Percentiles rank a stretch among this genome's conserved stretches.
phyloP scores from a whole-genome alignment of 2,797 vertebrate species.

The Eurystomus glaucurus region DNA sequence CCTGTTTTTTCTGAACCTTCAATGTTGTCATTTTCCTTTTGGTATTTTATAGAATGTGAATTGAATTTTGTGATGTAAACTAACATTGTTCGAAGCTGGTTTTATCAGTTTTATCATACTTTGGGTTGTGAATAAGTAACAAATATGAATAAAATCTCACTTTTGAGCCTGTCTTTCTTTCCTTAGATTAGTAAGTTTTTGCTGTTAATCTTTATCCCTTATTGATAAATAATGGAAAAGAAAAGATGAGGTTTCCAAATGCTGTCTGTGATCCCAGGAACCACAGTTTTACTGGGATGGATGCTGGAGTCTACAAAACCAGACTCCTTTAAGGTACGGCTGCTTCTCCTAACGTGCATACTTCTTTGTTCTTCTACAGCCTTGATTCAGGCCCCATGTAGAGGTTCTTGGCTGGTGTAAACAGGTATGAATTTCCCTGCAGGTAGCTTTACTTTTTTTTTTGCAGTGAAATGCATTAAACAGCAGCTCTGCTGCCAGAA shows the following conservation, averaged over 20 bases:
- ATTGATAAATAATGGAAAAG: background rate
- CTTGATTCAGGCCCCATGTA: background rate
- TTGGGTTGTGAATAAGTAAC: slow-evolving; percentile 79
- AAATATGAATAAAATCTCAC: slow-evolving; percentile 83
- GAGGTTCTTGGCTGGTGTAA: background rate
- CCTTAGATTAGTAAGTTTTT: background rate
- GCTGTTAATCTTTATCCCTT: background rate
- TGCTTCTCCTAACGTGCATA: background rate
- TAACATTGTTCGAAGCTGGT: slow-evolving; percentile 70
- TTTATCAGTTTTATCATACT: slow-evolving; percentile 83
- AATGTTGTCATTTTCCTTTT: slow-evolving; percentile 74
- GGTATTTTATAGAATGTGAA: slow-evolving; percentile 78
- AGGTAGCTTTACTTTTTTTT: background rate
- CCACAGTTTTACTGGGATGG: background rate
- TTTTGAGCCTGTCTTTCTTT: slow-evolving; percentile 73
- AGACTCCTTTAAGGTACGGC: background rate
- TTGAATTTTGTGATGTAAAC: slow-evolving; percentile 77
- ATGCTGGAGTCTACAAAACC: background rate
- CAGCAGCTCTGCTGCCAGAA: background rate
- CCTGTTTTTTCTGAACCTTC: slow-evolving; percentile 67
- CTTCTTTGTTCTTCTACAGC: background rate
- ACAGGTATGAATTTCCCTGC: background rate
- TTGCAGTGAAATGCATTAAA: background rate
- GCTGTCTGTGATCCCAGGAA: background rate
- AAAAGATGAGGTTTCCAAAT: background rate